Percentiles rank a stretch among this genome's conserved stretches.
Evolutionary conservation across 2,113 vertebrate species (phyloP).

Genomic region (Onychostoma macrolepis): DNA sequence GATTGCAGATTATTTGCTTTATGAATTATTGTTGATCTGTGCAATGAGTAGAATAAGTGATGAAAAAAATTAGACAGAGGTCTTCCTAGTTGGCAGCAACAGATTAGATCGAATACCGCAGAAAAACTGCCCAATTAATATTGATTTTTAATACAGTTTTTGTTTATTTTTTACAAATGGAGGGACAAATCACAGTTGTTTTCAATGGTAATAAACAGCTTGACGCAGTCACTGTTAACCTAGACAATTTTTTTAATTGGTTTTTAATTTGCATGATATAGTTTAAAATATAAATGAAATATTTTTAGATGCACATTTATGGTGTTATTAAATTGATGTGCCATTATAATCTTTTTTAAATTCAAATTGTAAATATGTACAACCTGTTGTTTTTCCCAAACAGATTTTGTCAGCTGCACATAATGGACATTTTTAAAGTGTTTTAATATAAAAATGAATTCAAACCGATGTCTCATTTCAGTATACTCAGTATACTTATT

Average conservation of each 20-base stretch:
- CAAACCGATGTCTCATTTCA: neutral
- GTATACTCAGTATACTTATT: no score
- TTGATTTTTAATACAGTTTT: neutral
- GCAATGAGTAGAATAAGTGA: neutral
- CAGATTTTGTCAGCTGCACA: neutral
- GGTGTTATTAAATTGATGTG: slow-evolving; percentile 1
- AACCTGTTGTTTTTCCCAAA: neutral
- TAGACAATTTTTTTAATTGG: neutral
- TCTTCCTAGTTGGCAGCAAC: neutral
- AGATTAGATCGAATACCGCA: neutral
- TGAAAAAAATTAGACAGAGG: neutral
- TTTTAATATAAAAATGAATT: neutral
- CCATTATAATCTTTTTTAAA: slow-evolving; percentile 4
- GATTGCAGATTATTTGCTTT: neutral
- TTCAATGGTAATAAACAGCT: neutral
- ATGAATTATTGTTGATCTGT: slow-evolving; percentile 3
- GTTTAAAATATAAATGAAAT: neutral
- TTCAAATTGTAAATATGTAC: neutral
- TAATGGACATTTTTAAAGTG: neutral
- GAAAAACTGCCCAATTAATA: neutral
- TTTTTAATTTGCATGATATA: neutral
- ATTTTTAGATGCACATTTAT: neutral
- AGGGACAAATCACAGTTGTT: neutral
- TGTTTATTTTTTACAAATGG: neutral
- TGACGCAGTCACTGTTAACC: neutral